phyloP scores from a whole-genome alignment of 2,113 vertebrate species.

The Aramus guarauna region DNA sequence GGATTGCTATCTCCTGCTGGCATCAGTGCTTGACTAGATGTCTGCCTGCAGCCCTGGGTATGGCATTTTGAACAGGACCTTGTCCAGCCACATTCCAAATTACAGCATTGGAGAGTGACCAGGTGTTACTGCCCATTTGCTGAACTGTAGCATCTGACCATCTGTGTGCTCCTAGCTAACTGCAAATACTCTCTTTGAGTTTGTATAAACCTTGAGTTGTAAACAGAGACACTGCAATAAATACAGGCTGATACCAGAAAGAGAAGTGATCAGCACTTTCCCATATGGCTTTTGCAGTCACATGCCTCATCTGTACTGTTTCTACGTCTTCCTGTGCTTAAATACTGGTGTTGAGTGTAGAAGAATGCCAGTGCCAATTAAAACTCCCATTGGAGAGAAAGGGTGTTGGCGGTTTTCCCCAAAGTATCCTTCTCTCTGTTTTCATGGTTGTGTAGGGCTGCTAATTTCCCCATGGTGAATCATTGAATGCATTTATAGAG shows the following conservation, averaged over 20 bases:
- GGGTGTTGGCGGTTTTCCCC: neutral
- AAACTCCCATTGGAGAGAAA: neutral
- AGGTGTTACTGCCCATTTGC: too few relatives aligned
- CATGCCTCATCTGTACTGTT: neutral
- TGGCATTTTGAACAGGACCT: neutral
- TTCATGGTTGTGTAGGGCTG: neutral
- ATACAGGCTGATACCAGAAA: neutral
- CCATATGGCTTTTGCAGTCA: neutral
- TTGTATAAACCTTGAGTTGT: neutral
- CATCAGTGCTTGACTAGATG: neutral
- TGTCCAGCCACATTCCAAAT: neutral
- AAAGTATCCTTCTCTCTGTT: constrained; percentile 3
- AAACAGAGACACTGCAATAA: neutral
- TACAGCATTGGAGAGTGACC: rapidly evolving
- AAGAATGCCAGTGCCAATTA: neutral
- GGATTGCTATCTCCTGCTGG: neutral
- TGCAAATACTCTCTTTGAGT: neutral
- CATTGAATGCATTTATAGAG: neutral
- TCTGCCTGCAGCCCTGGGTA: neutral
- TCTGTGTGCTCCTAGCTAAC: neutral
- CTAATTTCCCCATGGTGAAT: neutral
- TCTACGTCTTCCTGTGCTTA: neutral
- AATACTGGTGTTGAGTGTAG: neutral
- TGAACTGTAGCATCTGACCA: neutral
- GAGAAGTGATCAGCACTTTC: neutral